phyloP scores from a whole-genome alignment of 1,140 invertebrate genomes.

The Sminthurides bifidus region DNA sequence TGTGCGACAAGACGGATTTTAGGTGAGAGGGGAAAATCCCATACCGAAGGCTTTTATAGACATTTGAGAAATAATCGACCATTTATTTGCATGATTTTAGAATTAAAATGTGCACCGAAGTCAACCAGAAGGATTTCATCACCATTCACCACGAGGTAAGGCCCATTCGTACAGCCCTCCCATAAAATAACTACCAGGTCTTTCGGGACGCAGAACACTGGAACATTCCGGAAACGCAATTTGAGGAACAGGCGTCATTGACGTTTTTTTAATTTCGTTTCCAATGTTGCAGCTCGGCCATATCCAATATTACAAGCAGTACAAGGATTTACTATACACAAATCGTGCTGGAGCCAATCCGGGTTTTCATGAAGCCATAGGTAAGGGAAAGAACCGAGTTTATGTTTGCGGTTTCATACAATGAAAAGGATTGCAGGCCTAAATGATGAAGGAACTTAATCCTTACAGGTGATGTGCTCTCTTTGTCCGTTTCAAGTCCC shows the following conservation, averaged over 20 bases:
- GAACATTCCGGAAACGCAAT: no score
- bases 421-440: no score
- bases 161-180: no score
- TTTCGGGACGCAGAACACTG: not conserved
- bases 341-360: not conserved
- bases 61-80: not conserved
- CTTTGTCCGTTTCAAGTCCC: slow-evolving; percentile 68
- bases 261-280: not conserved
- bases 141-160: slow-evolving; percentile 70
- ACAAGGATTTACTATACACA: not conserved
- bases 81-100: slow-evolving; percentile 36
- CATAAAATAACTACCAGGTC: no score
- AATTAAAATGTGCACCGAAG: slow-evolving; percentile 64
- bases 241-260: no score
- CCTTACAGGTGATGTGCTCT: slow-evolving; percentile 73
- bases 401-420: no score
- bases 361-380: no score
- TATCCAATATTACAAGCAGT: no score
- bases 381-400: not conserved
- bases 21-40: slow-evolving; percentile 45
- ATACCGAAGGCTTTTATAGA: not conserved
- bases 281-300: slow-evolving; percentile 5
- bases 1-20: slow-evolving; percentile 67
- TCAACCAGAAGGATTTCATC: slow-evolving; percentile 53
- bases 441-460: no score